Evolutionary conservation across 37 sponge, comb jelly and placozoan species (phyloP), one percentile per base, ranked within the genome.

Genomic region (Eunapius fragilis): DNA sequence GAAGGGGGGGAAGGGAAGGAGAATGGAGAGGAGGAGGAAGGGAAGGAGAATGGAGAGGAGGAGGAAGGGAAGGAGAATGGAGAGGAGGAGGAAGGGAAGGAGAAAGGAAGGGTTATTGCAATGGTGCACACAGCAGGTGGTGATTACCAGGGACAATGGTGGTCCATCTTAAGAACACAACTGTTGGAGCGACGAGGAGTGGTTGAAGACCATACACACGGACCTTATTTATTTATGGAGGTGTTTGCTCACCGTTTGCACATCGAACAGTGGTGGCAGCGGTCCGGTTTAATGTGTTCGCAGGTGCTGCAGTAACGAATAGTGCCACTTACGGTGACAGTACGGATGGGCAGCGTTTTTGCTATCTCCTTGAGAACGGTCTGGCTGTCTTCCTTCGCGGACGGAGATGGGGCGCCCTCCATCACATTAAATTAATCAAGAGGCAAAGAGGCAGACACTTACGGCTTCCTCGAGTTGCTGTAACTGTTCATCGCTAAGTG

Each of bases 131-230:
- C 68, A 5, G 75, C 30, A 32, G 32, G 75, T 33, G 14, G 47
- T 31, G 48, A 82, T 86, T 72, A 96, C 98, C 98, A 98, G 0
- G 98, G 98, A 71, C 98, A 98, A 69, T 98, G 98, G 50, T 98
- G 98, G 80, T 98, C 98, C 98, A 98, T 98, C 88, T 95, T 98
- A 50, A 98, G 82, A n/a, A 98, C 89, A 76, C 98, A 98, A 41
- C 96, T 88, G 28, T 34, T 25, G 6, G 38, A 25, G 23, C 6
- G 77, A 49, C 0, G n/a, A 19, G 58, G 22, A 11, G 58, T 12
- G 58, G 58, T 19, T 19, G 14, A 58, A 17, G 58, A n/a, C n/a
- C n/a, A n/a, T n/a, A n/a, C n/a, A n/a, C n/a, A n/a, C n/a, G n/a
- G n/a, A n/a, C n/a, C n/a, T 58, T 58, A 58, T 19, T 58, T 58